Conservation (phyloP, 2,113 vertebrate genomes). For the Podiceps cristatus region DNA sequence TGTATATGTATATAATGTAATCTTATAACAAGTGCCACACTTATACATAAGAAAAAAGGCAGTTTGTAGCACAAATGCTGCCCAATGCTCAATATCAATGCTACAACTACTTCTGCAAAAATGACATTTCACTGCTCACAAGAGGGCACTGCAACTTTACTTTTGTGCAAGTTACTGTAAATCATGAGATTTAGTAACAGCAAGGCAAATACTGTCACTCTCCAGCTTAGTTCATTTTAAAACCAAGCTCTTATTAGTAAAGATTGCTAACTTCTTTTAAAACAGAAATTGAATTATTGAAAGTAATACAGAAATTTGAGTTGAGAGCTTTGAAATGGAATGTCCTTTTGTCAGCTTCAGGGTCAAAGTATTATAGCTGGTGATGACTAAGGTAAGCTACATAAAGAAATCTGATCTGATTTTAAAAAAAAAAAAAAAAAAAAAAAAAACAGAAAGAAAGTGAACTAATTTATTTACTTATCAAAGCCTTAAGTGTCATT, state of each 20-base stretch:
- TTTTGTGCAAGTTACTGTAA: neutral
- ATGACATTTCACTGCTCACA: neutral
- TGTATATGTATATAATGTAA: fast-evolving
- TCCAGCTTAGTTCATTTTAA: neutral
- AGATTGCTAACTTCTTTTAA: neutral
- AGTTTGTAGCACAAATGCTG: neutral
- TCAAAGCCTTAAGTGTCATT: conserved; percentile 33
- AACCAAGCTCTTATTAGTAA: neutral
- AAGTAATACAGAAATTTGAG: neutral
- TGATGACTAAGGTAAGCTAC: neutral
- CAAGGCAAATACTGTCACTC: neutral
- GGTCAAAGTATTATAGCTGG: neutral
- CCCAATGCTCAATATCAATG: fast-evolving
- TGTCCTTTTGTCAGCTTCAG: neutral
- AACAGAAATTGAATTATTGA: neutral
- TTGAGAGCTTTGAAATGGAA: neutral
- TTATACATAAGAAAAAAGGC: neutral
- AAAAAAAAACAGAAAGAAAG: neutral
- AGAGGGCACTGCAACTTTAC: conserved; percentile 53
- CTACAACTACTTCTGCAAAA: neutral
- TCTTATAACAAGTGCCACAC: fast-evolving
- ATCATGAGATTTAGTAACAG: neutral
- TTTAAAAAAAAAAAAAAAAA: neutral
- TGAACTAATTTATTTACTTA: conserved; percentile 42
- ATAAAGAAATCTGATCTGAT: neutral